Evolutionary conservation across 2,888 invertebrate genomes (phyloP).

Genomic region (Oligia strigilis): DNA sequence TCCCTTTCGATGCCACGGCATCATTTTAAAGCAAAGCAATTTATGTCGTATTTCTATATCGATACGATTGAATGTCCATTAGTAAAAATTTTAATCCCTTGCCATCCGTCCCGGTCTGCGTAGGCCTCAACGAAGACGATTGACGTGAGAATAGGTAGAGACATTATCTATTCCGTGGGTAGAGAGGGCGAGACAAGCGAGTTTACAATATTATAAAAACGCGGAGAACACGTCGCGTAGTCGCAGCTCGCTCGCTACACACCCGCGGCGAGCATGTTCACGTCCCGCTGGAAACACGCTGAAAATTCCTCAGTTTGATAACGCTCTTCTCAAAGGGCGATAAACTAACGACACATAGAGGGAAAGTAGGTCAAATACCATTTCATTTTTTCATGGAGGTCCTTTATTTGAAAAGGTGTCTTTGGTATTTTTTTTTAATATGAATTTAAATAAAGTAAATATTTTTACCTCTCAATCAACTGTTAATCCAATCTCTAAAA

Average conservation of each 20-base stretch:
- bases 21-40: no score
- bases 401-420: background rate
- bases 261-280: background rate
- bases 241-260: background rate
- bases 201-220: background rate
- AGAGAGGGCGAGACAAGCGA: background rate
- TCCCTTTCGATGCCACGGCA: no score
- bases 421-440: background rate
- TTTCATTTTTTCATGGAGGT: background rate
- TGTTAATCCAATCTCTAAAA: background rate
- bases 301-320: background rate
- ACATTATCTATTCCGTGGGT: no score
- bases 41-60: no score
- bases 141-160: background rate
- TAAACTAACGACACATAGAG: constrained; percentile 44
- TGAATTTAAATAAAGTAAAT: no score
- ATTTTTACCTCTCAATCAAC: background rate
- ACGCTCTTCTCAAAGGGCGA: background rate
- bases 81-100: no score
- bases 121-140: background rate
- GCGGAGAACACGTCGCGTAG: background rate
- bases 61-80: no score
- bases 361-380: background rate
- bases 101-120: no score
- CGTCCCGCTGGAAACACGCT: background rate